These are phyloP conservation scores for Battus philenor DNA, from an alignment of 1,140 invertebrate species.

Conservation along the genomic window DNA sequence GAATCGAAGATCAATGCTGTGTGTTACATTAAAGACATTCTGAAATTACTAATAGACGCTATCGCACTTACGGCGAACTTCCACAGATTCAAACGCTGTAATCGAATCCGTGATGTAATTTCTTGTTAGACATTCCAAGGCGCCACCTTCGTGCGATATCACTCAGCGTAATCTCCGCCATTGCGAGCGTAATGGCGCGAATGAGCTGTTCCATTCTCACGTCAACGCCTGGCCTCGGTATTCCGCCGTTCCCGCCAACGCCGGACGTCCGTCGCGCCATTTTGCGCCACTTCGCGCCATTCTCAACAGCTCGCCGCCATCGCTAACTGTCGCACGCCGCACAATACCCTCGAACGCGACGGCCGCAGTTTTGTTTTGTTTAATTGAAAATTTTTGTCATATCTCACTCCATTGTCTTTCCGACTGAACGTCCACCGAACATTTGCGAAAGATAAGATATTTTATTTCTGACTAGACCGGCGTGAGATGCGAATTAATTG, in stretches of 20 bases:
- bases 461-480: neutral
- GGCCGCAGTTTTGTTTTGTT: slow-evolving; percentile 54
- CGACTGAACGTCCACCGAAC: slow-evolving; percentile 32
- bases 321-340: slow-evolving; percentile 36
- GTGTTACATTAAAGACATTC: no score
- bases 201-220: slow-evolving; percentile 34
- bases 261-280: slow-evolving; percentile 36
- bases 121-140: slow-evolving; percentile 32
- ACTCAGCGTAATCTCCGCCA: slow-evolving; percentile 38
- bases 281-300: slow-evolving; percentile 24
- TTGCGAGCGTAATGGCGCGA: slow-evolving; percentile 41
- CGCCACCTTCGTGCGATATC: slow-evolving; percentile 38
- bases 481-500: neutral
- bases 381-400: slow-evolving; percentile 66
- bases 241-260: slow-evolving; percentile 18
- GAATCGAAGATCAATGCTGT: no score
- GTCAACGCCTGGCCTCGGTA: slow-evolving; percentile 20
- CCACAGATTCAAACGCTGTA: neutral
- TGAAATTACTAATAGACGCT: neutral
- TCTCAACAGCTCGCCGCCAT: slow-evolving; percentile 28
- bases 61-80: neutral
- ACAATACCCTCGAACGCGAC: slow-evolving; percentile 44
- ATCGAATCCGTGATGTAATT: slow-evolving; percentile 25
- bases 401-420: slow-evolving; percentile 41
- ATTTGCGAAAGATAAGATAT: slow-evolving; percentile 22